Percentiles rank a stretch among this genome's conserved stretches.
Evolutionary conservation across 2,888 invertebrate species (phyloP).

Genomic region (Pegoplata infirma): DNA sequence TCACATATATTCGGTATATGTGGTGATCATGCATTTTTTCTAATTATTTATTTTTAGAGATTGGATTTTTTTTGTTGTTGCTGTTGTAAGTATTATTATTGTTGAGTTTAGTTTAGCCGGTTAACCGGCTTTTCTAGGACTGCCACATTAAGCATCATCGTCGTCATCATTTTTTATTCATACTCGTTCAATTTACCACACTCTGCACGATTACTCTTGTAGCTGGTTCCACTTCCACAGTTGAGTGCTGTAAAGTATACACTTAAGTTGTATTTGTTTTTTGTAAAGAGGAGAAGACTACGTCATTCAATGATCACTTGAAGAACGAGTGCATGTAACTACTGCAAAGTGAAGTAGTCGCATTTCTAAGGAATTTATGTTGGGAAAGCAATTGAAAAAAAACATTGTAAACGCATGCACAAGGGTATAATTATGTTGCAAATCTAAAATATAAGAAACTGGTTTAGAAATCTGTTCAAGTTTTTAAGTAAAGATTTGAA

Average conservation of each 20-base stretch:
- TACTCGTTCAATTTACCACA: conserved; percentile 24
- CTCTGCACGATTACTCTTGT: background rate
- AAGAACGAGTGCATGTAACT: conserved; percentile 35
- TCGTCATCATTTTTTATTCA: conserved; percentile 19
- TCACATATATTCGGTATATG: background rate
- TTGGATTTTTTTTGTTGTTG: too few species aligned
- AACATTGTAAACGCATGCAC: too few species aligned
- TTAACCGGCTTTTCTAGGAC: conserved; percentile 56
- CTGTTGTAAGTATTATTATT: background rate
- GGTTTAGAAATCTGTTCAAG: too few species aligned
- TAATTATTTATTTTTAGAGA: conserved; percentile 22
- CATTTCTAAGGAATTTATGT: conserved; percentile 31
- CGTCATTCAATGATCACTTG: conserved; percentile 50
- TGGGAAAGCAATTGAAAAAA: conserved; percentile 21
- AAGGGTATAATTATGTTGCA: too few species aligned
- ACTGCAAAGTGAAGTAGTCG: conserved; percentile 20
- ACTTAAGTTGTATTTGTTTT: background rate
- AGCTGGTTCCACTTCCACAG: too few species aligned
- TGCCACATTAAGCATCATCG: conserved; percentile 20
- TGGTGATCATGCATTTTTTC: conserved; percentile 14
- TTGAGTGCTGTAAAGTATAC: conserved; percentile 12
- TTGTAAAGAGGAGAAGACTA: conserved; percentile 17
- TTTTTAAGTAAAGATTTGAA: too few species aligned
- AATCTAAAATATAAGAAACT: too few species aligned
- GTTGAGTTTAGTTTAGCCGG: conserved; percentile 23